These are phyloP conservation scores for Coracopsis vasa DNA, from an alignment of 2,113 vertebrate genomes.

Conservation along the genomic window DNA sequence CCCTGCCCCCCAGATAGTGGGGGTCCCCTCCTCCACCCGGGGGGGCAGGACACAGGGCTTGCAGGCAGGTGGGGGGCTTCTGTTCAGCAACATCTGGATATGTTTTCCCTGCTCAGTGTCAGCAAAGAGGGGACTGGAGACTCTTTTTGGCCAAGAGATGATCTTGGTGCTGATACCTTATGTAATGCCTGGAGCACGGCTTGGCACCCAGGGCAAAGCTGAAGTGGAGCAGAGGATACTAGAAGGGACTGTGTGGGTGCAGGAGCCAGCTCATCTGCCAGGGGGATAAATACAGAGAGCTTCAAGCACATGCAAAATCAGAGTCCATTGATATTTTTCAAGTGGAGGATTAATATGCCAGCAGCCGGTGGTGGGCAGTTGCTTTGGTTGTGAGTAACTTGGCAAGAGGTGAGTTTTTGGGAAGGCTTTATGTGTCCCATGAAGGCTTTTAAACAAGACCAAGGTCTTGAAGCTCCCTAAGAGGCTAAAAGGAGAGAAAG, in stretches of 20 bases:
- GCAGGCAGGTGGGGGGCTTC: background rate
- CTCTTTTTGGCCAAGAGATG: background rate
- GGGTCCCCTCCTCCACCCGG: background rate
- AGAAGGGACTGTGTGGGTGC: fast-evolving
- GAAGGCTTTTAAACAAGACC: background rate
- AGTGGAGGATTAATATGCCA: fast-evolving
- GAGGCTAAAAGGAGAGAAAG: background rate
- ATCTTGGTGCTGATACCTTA: background rate
- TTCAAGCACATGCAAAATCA: background rate
- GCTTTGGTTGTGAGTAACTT: background rate
- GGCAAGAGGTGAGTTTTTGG: background rate
- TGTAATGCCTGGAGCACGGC: fast-evolving
- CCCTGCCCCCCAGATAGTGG: constrained; percentile 35
- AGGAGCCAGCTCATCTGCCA: background rate
- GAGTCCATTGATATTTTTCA: background rate
- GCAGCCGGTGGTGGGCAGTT: background rate
- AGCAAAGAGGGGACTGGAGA: background rate
- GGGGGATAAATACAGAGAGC: background rate
- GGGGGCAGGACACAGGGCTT: background rate
- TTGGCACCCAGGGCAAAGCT: background rate
- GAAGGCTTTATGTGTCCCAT: background rate
- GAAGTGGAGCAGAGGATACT: background rate
- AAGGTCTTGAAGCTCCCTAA: background rate
- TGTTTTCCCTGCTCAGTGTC: background rate
- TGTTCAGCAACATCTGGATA: background rate